Conservation (phyloP, 2,797 vertebrate species). For the Carduelis carduelis region DNA sequence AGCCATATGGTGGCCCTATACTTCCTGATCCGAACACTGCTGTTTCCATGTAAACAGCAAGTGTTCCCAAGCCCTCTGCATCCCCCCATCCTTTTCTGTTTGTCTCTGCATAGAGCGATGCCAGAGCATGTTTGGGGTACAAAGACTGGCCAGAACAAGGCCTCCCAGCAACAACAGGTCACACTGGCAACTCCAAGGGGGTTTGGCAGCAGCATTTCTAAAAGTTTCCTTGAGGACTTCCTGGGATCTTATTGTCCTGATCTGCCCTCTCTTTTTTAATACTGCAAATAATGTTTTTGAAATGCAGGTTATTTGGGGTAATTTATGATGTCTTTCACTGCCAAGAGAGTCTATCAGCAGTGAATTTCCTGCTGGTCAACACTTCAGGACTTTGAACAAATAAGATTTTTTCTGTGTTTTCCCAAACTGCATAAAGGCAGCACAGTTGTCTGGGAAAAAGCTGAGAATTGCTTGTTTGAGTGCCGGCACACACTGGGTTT, state of each 20-base stretch:
- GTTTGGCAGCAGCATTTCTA: constrained; percentile 31
- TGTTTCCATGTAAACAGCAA: constrained; percentile 13
- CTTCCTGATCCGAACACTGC: neutral
- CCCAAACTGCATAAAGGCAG: neutral
- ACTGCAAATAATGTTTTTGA: constrained; percentile 25
- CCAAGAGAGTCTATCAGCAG: neutral
- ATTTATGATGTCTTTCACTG: constrained; percentile 10
- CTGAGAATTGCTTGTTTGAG: neutral
- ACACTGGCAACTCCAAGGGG: neutral
- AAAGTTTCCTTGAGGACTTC: constrained; percentile 36
- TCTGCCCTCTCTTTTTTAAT: constrained; percentile 22
- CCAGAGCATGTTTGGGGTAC: neutral
- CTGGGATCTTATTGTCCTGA: constrained; percentile 36
- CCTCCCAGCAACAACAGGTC: constrained; percentile 27
- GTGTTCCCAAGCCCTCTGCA: neutral
- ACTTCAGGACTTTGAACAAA: neutral
- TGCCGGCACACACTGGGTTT: neutral
- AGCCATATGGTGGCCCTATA: neutral
- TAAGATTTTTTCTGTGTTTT: neutral
- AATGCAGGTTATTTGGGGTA: constrained; percentile 27
- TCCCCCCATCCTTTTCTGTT: neutral
- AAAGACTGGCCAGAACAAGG: constrained; percentile 5
- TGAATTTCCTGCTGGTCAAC: neutral
- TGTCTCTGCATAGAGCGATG: constrained; percentile 3
- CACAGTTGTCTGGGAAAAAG: neutral